These are phyloP conservation scores for Ophiothrix spiculata DNA, from an alignment of 35 echinoderm and acorn worm species.

Conservation along the genomic window DNA sequence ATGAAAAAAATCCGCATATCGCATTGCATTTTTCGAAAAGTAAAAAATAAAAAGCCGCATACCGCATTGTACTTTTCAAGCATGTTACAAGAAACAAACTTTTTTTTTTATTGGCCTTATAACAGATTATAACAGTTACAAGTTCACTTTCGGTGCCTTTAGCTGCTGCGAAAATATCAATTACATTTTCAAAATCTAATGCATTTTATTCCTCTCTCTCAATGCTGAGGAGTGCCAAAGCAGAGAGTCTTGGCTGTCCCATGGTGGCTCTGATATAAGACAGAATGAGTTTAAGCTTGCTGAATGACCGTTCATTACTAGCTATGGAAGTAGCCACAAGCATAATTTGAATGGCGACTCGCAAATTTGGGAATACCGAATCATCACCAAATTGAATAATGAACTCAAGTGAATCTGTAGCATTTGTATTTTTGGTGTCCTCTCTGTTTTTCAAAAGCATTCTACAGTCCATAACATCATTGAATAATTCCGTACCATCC, in stretches of 20 bases:
- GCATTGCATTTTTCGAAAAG: too few relatives aligned
- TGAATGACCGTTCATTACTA: conserved; percentile 7
- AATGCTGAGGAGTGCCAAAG: conserved; percentile 3
- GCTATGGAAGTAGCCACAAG: not conserved
- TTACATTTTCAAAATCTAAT: not conserved
- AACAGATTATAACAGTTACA: too few relatives aligned
- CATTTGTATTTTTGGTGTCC: conserved; percentile 18
- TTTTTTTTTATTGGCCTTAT: too few relatives aligned
- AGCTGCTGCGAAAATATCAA: not conserved
- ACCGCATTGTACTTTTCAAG: too few relatives aligned
- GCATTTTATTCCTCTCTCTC: not conserved
- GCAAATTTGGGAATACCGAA: conserved; percentile 33
- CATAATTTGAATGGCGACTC: conserved; percentile 38
- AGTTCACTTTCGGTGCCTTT: too few relatives aligned
- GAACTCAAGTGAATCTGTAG: conserved; percentile 22
- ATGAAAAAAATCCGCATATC: too few relatives aligned
- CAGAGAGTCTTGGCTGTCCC: not conserved
- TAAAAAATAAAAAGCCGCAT: too few relatives aligned
- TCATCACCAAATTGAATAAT: conserved; percentile 42
- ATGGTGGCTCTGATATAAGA: conserved; percentile 6
- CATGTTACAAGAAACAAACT: too few relatives aligned
- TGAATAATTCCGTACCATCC: conserved; percentile 8
- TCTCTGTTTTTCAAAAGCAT: conserved; percentile 34
- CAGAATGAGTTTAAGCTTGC: conserved; percentile 18
- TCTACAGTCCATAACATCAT: conserved; percentile 43